Evolutionary conservation across 2,797 vertebrate genomes (phyloP).

Genomic region (Catharus ustulatus): DNA sequence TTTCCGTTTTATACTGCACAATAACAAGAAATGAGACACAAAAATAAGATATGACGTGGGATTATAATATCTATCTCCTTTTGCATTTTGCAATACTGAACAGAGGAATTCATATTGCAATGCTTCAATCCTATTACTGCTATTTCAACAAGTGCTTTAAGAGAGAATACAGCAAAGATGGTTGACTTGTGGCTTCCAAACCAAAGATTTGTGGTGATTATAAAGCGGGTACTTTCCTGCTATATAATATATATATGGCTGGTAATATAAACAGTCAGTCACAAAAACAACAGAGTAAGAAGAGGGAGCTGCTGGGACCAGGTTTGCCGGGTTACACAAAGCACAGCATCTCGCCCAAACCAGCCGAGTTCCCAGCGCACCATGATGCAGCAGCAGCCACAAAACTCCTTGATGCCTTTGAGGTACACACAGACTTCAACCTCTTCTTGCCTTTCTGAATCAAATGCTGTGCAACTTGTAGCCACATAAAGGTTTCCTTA

Average conservation of each 20-base stretch:
- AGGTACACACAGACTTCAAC: background rate
- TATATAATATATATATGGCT: background rate
- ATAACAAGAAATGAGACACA: background rate
- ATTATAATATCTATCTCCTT: background rate
- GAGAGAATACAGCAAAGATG: background rate
- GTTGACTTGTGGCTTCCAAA: background rate
- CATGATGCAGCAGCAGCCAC: background rate
- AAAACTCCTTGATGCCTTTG: background rate
- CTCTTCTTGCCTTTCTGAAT: background rate
- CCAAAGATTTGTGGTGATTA: background rate
- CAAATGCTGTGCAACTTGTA: background rate
- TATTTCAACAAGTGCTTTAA: background rate
- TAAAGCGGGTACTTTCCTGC: background rate
- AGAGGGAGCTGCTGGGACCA: background rate
- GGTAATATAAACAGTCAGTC: background rate
- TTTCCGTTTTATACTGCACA: background rate
- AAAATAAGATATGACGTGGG: background rate
- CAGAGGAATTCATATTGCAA: background rate
- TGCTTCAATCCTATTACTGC: background rate
- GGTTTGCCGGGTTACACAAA: background rate
- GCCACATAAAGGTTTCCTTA: background rate
- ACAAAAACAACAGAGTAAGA: background rate
- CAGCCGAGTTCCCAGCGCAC: background rate
- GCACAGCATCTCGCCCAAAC: background rate
- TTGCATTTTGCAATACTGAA: background rate